Percentiles rank a stretch among this genome's conserved stretches.
Conservation (phyloP, 1,140 invertebrate genomes). For the Caenorhabditis brenneri region DNA sequence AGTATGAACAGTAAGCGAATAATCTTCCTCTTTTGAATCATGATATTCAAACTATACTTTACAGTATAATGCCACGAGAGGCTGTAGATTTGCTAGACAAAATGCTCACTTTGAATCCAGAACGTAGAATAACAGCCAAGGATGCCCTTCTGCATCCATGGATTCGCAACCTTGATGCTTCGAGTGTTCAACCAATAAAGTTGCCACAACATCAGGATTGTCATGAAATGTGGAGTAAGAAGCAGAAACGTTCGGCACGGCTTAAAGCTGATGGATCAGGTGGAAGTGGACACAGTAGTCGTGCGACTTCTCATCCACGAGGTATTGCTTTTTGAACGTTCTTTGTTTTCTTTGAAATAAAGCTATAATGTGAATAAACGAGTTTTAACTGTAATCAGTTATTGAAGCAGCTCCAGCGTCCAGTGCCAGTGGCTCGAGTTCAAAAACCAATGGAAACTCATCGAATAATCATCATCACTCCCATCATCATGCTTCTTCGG, state of each 20-base stretch:
- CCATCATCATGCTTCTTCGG: not conserved
- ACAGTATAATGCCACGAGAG: constrained; percentile 79
- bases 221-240: constrained; percentile 97
- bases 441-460: not conserved
- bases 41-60: constrained; percentile 5
- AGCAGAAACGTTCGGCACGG: constrained; percentile 46
- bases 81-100: constrained; percentile 92
- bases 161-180: constrained; percentile 87
- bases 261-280: constrained; percentile 19
- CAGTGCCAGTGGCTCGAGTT: not conserved
- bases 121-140: constrained; percentile 88
- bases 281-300: constrained; percentile 21
- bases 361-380: too few species aligned
- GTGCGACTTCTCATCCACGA: constrained; percentile 20
- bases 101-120: constrained; percentile 94
- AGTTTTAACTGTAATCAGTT: not conserved
- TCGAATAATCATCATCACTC: not conserved
- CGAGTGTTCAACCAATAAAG: constrained; percentile 75
- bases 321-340: too few species aligned
- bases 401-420: not conserved
- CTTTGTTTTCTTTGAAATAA: too few species aligned
- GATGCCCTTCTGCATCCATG: constrained; percentile 91
- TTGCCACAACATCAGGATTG: constrained; percentile 95
- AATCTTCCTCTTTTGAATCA: not conserved
- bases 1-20: constrained; percentile 74